A percentile compares a stretch with the other conserved stretches of the same genome.
Evolutionary conservation across 2,888 invertebrate genomes (phyloP).

Genomic region (Nemapogon koenigi): DNA sequence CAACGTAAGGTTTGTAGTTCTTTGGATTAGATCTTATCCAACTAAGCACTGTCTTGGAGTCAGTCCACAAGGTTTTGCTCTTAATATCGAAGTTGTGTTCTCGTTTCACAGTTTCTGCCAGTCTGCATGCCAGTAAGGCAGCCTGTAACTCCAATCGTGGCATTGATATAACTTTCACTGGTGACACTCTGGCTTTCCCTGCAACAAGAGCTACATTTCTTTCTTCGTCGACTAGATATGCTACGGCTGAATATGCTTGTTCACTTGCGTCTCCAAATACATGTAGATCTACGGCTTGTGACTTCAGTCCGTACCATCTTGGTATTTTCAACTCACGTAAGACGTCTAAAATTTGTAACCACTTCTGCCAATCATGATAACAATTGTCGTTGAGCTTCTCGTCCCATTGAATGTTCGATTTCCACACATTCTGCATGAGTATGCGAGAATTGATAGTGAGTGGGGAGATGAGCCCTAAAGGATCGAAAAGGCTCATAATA

Average conservation of each 20-base stretch:
- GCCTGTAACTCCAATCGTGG: conserved; percentile 12
- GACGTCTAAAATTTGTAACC: not conserved
- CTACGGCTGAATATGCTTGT: conserved; percentile 1
- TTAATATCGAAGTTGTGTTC: conserved; percentile 6
- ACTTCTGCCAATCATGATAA: conserved; percentile 7
- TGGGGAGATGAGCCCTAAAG: conserved; percentile 15
- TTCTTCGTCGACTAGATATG: not conserved
- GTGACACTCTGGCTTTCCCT: conserved; percentile 8
- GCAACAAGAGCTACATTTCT: conserved; percentile 4
- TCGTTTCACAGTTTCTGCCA: conserved; percentile 2
- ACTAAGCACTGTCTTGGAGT: conserved; percentile 17
- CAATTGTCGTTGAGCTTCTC: conserved; percentile 4
- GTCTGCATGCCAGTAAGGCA: conserved; percentile 8
- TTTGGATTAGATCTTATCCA: conserved; percentile 17
- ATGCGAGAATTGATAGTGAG: conserved; percentile 15
- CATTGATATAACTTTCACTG: conserved; percentile 9
- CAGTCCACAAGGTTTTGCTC: conserved; percentile 15
- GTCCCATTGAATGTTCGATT: conserved; percentile 14
- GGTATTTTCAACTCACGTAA: conserved; percentile 6
- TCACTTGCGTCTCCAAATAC: conserved; percentile 11
- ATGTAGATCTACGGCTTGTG: conserved; percentile 11
- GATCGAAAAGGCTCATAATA: conserved; percentile 15
- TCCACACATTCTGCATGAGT: conserved; percentile 15
- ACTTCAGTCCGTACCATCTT: conserved; percentile 4
- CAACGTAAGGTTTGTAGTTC: conserved; percentile 17